Conservation (phyloP, 2,888 invertebrate genomes). For the Ormyrus labotus region DNA sequence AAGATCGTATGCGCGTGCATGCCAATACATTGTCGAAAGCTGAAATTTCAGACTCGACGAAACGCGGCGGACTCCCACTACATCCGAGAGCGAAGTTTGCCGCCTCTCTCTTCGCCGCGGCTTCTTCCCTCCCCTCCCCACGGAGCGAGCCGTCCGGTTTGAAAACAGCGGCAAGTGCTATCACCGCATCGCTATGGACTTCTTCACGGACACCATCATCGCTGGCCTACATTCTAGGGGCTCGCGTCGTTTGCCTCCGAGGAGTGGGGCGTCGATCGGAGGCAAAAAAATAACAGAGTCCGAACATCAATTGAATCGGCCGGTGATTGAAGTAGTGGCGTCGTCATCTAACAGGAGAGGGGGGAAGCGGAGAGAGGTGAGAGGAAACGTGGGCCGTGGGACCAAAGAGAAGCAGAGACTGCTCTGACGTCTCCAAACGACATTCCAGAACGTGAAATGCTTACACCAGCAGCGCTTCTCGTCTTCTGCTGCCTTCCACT, state of each 20-base stretch:
- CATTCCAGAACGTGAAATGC: slow-evolving; percentile 65
- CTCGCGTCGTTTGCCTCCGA: too few species aligned
- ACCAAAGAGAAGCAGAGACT: slow-evolving; percentile 41
- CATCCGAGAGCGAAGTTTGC: too few species aligned
- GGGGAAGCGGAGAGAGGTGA: neutral
- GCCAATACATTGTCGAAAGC: too few species aligned
- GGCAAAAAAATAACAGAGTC: neutral
- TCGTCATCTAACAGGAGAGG: slow-evolving; percentile 8
- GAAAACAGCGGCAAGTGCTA: neutral
- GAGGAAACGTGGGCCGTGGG: slow-evolving; percentile 57
- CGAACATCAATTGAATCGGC: slow-evolving; percentile 53
- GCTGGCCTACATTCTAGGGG: neutral
- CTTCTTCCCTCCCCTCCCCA: too few species aligned
- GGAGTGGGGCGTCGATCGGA: neutral
- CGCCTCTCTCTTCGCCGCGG: too few species aligned
- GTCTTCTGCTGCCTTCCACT: slow-evolving; percentile 1
- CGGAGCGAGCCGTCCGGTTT: too few species aligned
- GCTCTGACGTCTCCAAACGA: slow-evolving; percentile 61
- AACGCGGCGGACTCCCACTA: too few species aligned
- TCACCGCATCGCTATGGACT: neutral
- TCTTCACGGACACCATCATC: neutral
- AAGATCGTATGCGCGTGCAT: too few species aligned
- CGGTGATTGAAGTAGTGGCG: slow-evolving; percentile 54
- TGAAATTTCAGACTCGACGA: too few species aligned
- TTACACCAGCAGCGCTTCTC: slow-evolving; percentile 38